Evolutionary conservation across 2,888 invertebrate species (phyloP).

Genomic region (Phyllotreta striolata): DNA sequence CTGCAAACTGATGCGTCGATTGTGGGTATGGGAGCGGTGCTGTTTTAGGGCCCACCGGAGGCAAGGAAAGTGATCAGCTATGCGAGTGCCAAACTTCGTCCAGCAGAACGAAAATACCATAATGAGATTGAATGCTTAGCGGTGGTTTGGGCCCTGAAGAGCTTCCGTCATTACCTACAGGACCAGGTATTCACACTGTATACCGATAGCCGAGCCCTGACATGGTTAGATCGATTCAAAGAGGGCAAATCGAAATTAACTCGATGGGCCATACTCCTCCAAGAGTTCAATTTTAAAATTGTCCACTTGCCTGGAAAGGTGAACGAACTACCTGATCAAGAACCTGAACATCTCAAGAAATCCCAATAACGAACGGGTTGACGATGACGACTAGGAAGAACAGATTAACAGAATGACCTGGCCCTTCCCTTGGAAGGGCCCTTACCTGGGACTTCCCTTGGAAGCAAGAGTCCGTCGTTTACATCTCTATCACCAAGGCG

Average conservation of each 20-base stretch:
- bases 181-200: conserved; percentile 40
- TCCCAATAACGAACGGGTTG: too few relatives aligned
- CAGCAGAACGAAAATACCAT: conserved; percentile 40
- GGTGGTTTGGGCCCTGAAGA: conserved; percentile 44
- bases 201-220: conserved; percentile 43
- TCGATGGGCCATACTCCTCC: too few relatives aligned
- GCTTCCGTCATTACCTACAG: conserved; percentile 43
- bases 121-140: conserved; percentile 48
- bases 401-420: too few relatives aligned
- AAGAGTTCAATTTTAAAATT: too few relatives aligned
- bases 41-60: conserved; percentile 36
- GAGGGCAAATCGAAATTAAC: conserved; percentile 26
- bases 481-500: neutral
- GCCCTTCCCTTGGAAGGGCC: too few relatives aligned
- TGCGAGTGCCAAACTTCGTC: conserved; percentile 37
- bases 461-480: neutral
- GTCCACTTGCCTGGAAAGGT: conserved; percentile 19
- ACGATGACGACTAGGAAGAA: too few relatives aligned
- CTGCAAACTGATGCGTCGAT: neutral
- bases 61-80: conserved; percentile 38
- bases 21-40: conserved; percentile 42
- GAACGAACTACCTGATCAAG: too few relatives aligned
- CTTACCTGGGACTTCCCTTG: too few relatives aligned
- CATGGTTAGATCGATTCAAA: conserved; percentile 37
- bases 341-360: too few relatives aligned